Evolutionary conservation across 2,888 invertebrate genomes (phyloP), one percentile per base, ranked within the genome.

Genomic region (Mimas tiliae): DNA sequence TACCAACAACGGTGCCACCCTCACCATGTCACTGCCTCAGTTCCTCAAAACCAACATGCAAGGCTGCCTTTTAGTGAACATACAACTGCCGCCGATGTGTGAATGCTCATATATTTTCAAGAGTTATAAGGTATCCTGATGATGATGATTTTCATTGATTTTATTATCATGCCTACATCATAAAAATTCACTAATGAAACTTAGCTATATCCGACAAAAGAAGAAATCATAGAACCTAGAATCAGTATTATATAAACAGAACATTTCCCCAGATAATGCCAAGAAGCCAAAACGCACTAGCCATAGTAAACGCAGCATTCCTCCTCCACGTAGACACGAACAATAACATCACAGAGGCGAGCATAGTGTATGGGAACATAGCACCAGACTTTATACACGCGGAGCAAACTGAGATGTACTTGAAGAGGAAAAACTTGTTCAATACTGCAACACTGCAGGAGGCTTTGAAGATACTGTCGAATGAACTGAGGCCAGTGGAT

Each of bases 241-340:
- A 27, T 4, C 4, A 27, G 27, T 27, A 3, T 27, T 27, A 27
- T 27, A 3, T 27, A 27, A 27, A 27, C 27, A 27, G 27, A 27
- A 27, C 27, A 27, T 27, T 27, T 27, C 27, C 27, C 27, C 83
- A 96, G 97, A 95, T 97, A 53, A 96, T 96, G 94, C 95, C 96
- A 0, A 91, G 97, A 72, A 95, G 95, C 47, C 96, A 96, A 87
- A 97, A 97, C 79, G 95, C 97, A 0, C 94, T 97, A 76, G 97
- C 97, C 0, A 95, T 96, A 68, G 96, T 97, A 0, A 97, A 97
- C 78, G 96, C 96, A 2, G 97, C 95, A 0, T 96, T 97, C 75
- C 88, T 96, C 0, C 78, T 96, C 14, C 93, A 95, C 79, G 69
- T 96, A 6, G 82, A 94, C 62, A 74, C 80, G 67, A 70, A 87